Conservation (phyloP, 2,888 invertebrate genomes). For the Metacarcinus magister region DNA sequence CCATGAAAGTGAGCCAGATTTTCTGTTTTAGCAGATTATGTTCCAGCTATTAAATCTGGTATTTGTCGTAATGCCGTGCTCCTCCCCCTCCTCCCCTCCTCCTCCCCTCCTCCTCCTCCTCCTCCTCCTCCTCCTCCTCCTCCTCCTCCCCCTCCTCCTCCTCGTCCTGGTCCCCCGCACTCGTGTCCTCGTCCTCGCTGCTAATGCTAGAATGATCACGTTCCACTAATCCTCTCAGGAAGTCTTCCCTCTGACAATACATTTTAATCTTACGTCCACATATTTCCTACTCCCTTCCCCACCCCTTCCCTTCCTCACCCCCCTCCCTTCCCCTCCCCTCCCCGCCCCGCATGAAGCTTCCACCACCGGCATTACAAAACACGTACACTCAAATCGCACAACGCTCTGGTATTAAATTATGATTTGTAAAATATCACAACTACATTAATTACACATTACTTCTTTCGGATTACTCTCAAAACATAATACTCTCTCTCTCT, state of each 20-base stretch:
- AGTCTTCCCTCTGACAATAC: constrained; percentile 45
- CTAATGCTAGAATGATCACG: constrained; percentile 28
- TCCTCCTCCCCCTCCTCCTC: background rate
- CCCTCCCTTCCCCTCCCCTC: background rate
- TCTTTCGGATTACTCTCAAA: constrained; percentile 12
- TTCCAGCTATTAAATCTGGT: constrained; percentile 34
- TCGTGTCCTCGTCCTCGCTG: background rate
- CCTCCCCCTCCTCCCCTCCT: background rate
- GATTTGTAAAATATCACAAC: background rate
- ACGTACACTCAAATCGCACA: background rate
- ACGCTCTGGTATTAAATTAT: background rate
- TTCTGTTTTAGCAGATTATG: constrained; percentile 56
- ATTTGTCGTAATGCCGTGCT: constrained; percentile 1
- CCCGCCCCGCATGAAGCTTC: background rate
- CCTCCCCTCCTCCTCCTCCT: too few species aligned
- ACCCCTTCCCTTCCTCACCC: background rate
- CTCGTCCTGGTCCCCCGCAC: too few species aligned
- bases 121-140: too few species aligned
- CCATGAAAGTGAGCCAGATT: constrained; percentile 61
- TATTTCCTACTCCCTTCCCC: background rate
- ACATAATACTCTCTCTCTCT: background rate
- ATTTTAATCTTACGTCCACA: constrained; percentile 28
- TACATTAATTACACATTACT: constrained; percentile 26
- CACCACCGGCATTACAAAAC: constrained; percentile 5
- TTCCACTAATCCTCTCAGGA: constrained; percentile 12